phyloP scores from a whole-genome alignment of 1,140 invertebrate species.

The Drosophila micromelanica region DNA sequence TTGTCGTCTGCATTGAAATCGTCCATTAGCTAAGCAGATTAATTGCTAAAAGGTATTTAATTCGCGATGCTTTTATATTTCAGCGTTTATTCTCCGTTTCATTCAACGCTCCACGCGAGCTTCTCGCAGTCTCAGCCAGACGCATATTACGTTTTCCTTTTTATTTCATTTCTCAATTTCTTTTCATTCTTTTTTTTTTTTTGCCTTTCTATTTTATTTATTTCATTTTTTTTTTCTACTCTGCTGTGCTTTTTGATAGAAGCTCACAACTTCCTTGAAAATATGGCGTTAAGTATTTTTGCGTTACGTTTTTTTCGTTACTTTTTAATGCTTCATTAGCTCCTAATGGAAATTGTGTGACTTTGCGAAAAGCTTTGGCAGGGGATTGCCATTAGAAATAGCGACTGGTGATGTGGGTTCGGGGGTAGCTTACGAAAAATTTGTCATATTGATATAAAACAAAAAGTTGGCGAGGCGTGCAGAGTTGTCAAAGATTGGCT shows the following conservation, averaged over 20 bases:
- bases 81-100: conserved; percentile 41
- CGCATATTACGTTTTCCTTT: conserved; percentile 50
- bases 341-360: conserved; percentile 77
- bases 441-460: not conserved
- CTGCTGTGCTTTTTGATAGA: conserved; percentile 65
- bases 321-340: conserved; percentile 81
- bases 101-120: conserved; percentile 8
- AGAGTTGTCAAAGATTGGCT: no score
- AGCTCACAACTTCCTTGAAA: conserved; percentile 57
- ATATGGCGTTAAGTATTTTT: conserved; percentile 73
- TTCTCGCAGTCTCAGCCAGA: conserved; percentile 40
- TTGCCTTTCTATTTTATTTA: conserved; percentile 29
- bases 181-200: conserved; percentile 34
- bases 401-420: not conserved
- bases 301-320: conserved; percentile 55
- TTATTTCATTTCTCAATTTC: conserved; percentile 59
- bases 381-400: conserved; percentile 5
- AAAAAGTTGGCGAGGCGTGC: not conserved
- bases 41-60: conserved; percentile 83
- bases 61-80: conserved; percentile 81
- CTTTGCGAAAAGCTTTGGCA: conserved; percentile 30
- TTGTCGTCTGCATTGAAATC: conserved; percentile 73
- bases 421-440: not conserved
- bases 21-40: conserved; percentile 82
- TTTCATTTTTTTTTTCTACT: conserved; percentile 24